These are phyloP conservation scores for Zygothrica quintamaculata DNA, from an alignment of 2,888 invertebrate genomes.

Conservation along the genomic window DNA sequence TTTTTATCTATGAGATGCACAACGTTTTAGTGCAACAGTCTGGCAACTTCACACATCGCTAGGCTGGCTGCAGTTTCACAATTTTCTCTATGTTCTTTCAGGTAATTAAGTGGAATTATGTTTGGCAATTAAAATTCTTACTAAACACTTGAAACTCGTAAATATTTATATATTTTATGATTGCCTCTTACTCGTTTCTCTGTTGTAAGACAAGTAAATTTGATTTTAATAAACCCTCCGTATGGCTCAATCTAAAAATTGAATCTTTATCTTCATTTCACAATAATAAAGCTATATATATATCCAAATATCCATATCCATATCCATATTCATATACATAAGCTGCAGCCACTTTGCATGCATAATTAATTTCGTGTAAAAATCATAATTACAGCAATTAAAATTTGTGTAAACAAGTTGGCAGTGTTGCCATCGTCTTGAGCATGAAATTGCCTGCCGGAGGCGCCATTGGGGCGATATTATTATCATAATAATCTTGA, in stretches of 20 bases:
- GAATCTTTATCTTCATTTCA: conserved; percentile 11
- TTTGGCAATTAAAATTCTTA: conserved; percentile 42
- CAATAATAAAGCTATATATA: conserved; percentile 6
- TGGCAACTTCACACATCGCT: conserved; percentile 49
- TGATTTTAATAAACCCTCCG: conserved; percentile 38
- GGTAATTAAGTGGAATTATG: conserved; percentile 53
- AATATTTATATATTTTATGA: no score
- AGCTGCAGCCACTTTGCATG: conserved; percentile 60
- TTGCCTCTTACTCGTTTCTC: no score
- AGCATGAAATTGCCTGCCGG: conserved; percentile 20
- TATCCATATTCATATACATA: conserved; percentile 17
- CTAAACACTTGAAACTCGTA: no score
- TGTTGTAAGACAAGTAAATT: conserved; percentile 30
- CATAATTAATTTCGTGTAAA: conserved; percentile 76
- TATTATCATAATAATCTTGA: conserved; percentile 58
- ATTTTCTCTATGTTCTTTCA: conserved; percentile 40
- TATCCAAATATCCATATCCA: conserved; percentile 16
- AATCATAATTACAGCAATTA: conserved; percentile 76
- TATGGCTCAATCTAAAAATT: conserved; percentile 30
- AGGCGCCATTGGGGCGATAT: conserved; percentile 53
- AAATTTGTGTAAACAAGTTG: conserved; percentile 75
- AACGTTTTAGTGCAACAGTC: conserved; percentile 11
- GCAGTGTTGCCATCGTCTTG: conserved; percentile 50
- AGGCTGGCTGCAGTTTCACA: conserved; percentile 53
- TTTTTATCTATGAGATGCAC: conserved; percentile 53